phyloP scores from a whole-genome alignment of 2,888 invertebrate species.

The Pinctada fucata region DNA sequence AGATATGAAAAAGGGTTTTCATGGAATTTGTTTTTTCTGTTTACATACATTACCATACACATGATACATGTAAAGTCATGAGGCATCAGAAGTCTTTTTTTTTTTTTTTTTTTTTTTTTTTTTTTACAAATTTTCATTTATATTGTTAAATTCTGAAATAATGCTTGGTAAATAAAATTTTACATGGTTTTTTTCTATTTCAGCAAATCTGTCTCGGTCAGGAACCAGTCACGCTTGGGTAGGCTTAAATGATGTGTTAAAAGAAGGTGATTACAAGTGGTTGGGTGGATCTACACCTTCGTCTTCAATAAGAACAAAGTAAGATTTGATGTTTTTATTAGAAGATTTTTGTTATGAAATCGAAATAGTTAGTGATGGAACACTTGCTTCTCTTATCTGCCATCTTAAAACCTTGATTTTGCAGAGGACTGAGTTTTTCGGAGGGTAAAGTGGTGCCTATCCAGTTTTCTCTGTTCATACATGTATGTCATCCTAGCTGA shows the following conservation, averaged over 20 bases:
- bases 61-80: not conserved
- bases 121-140: not conserved
- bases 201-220: conserved; percentile 5
- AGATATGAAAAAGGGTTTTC: too few species aligned
- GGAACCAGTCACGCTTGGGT: conserved; percentile 44
- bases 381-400: too few species aligned
- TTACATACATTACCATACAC: too few species aligned
- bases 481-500: too few species aligned
- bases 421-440: too few species aligned
- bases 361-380: too few species aligned
- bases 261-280: conserved; percentile 44
- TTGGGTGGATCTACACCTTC: conserved; percentile 21
- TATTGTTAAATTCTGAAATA: not conserved
- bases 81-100: not conserved
- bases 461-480: too few species aligned
- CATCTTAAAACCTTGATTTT: too few species aligned
- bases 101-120: not conserved
- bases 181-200: not conserved
- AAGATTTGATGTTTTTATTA: not conserved
- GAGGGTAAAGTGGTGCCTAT: too few species aligned
- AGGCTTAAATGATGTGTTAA: conserved; percentile 46
- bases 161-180: not conserved
- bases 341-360: not conserved
- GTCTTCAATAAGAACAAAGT: not conserved
- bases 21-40: conserved; percentile 3